phyloP scores from a whole-genome alignment of 2,888 invertebrate genomes.

The Heliothis peltigera region DNA sequence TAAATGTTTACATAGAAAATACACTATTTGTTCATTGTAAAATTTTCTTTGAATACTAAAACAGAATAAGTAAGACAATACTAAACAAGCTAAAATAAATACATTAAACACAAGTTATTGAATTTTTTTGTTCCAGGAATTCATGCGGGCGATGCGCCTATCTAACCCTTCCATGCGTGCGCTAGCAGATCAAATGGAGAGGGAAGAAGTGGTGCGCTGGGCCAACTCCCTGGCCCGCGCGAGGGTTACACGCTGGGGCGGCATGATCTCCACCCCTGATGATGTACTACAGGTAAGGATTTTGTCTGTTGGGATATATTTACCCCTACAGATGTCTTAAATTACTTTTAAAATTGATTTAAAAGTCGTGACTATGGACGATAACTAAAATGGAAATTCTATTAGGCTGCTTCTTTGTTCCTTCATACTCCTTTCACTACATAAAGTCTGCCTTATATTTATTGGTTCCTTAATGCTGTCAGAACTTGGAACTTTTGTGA shows the following conservation, averaged over 20 bases:
- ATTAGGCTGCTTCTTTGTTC: no score
- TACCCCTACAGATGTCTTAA: no score
- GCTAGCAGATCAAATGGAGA: constrained; percentile 98
- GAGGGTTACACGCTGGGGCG: constrained; percentile 98
- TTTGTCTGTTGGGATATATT: no score
- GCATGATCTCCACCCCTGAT: constrained; percentile 99
- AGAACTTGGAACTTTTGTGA: background rate
- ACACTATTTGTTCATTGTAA: background rate
- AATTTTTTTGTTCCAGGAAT: constrained; percentile 90
- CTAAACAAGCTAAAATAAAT: background rate
- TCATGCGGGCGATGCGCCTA: constrained; percentile 97
- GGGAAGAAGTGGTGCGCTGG: constrained; percentile 97
- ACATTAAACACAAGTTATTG: background rate
- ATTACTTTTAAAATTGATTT: no score
- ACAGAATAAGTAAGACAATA: background rate
- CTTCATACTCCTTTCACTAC: no score
- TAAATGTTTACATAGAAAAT: background rate
- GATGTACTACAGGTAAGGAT: constrained; percentile 94
- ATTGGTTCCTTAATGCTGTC: background rate
- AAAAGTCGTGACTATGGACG: no score
- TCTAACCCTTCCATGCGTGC: constrained; percentile 98
- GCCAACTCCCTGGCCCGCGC: constrained; percentile 95
- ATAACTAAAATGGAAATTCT: no score
- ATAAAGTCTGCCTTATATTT: no score
- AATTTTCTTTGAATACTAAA: background rate